phyloP scores from a whole-genome alignment of 2,797 vertebrate species.

The Aselliscus stoliczkanus region DNA sequence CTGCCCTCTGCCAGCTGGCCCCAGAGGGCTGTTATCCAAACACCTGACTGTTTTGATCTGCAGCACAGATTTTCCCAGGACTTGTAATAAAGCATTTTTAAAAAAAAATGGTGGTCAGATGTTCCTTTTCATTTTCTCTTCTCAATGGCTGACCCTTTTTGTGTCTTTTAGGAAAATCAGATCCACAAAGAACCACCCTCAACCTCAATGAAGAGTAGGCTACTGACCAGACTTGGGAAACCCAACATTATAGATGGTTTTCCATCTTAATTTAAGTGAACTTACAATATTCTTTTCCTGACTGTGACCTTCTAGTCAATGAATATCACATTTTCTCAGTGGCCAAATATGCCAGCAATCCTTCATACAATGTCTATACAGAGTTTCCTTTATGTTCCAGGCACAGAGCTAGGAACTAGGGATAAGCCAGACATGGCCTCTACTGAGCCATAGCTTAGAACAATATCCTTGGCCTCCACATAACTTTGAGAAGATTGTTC shows the following conservation, averaged over 20 bases:
- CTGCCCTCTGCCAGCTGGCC: slow-evolving; percentile 48
- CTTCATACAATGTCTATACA: not conserved
- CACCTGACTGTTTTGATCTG: slow-evolving; percentile 65
- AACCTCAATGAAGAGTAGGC: not conserved
- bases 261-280: not conserved
- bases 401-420: not conserved
- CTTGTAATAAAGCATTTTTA: slow-evolving; percentile 48
- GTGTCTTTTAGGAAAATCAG: slow-evolving; percentile 9
- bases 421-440: not conserved
- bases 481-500: not conserved
- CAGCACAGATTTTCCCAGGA: slow-evolving; percentile 41
- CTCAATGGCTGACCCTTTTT: not conserved
- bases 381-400: not conserved
- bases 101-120: slow-evolving; percentile 52
- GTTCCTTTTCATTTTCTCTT: slow-evolving; percentile 62
- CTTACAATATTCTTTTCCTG: not conserved
- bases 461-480: not conserved
- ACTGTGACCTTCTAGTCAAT: not conserved
- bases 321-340: not conserved
- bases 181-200: not conserved
- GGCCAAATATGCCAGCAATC: not conserved
- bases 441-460: not conserved
- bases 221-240: not conserved
- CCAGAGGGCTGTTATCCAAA: slow-evolving; percentile 45
- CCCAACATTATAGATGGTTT: not conserved